phyloP scores from a whole-genome alignment of 2,797 vertebrate genomes.

The Rhinogobio ventralis region DNA sequence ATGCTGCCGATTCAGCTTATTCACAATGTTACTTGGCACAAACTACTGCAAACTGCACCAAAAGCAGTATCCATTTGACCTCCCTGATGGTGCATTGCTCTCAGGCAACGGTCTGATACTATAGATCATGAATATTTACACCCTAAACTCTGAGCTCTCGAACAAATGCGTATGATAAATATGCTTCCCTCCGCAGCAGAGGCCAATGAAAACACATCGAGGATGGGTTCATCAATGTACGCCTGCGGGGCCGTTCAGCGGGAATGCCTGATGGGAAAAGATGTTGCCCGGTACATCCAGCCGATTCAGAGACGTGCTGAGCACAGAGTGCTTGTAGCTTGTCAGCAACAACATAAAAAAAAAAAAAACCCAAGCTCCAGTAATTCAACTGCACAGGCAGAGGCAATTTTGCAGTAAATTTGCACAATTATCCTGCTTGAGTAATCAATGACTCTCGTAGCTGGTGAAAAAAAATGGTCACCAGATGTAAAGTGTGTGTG shows the following conservation, averaged over 20 bases:
- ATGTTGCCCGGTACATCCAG: constrained; percentile 28
- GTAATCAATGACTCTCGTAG: constrained; percentile 52
- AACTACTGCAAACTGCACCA: not conserved
- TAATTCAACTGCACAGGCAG: constrained; percentile 23
- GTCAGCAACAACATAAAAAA: not conserved
- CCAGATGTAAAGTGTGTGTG: constrained; percentile 31
- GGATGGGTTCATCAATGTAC: constrained; percentile 31
- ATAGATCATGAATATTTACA: constrained; percentile 43
- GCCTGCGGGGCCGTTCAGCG: constrained; percentile 14
- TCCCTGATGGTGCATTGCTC: constrained; percentile 13
- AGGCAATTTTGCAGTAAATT: constrained; percentile 53
- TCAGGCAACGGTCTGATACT: not conserved
- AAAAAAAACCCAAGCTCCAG: not conserved
- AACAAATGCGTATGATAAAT: constrained; percentile 36
- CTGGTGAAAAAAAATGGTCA: constrained; percentile 13
- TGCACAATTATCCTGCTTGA: constrained; percentile 55
- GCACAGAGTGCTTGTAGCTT: constrained; percentile 8
- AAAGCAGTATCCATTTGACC: constrained; percentile 13
- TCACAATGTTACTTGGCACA: not conserved
- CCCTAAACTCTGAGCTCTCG: constrained; percentile 14
- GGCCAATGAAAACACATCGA: not conserved
- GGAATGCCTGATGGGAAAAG: constrained; percentile 41
- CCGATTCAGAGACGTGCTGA: constrained; percentile 19
- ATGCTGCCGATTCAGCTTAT: not conserved
- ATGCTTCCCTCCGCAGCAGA: constrained; percentile 1